Base-by-base conservation (phyloP, 2,797 vertebrate genomes). In the Alcedo atthis region DNA sequence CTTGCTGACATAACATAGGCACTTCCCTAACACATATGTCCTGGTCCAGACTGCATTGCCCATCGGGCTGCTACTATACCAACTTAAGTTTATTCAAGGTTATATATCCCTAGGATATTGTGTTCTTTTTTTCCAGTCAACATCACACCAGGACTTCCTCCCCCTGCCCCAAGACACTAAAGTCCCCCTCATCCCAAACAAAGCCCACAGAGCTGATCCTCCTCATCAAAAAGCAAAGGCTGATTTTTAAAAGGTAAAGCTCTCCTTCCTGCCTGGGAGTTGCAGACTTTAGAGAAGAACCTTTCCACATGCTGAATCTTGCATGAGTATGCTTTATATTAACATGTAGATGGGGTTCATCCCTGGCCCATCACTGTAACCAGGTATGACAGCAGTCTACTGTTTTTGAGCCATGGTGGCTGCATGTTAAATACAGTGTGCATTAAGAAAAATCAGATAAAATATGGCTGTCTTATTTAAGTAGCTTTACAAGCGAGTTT, bases 241-340 rank as follows among this genome's bases (percentile, higher is more conserved):
- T 53, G 17, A 2, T 75, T 37, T 63, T 83, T n/a, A 14, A 69
- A 85, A 80, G 21, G 26, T 58, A 90, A 93, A 94, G 13, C 42
- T 74, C 42, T 87, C 33, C 46, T 94, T 92, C 71, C 81, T 93
- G 84, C 43, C 71, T 77, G 54, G 48, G 57, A 85, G 86, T 53
- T 70, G 40, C 42, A 74, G 68, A 46, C 75, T 87, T 59, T 33
- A 64, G 37, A 70, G 68, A 48, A 94, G 94, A 94, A 45, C 78
- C 32, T 58, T 90, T 92, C 92, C 71, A 89, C 68, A 64, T 85
- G 84, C 42, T 90, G 78, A 61, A 75, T 20, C 20, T 75, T 75
- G 45, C 49, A 90, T 43, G 67, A 80, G 74, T 79, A 53, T 46
- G 12, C 13, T 79, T 80, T 58, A 18, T 53, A 83, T 81, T 42